Evolutionary conservation across 2,797 vertebrate species (phyloP).

Genomic region (Coilia nasus): DNA sequence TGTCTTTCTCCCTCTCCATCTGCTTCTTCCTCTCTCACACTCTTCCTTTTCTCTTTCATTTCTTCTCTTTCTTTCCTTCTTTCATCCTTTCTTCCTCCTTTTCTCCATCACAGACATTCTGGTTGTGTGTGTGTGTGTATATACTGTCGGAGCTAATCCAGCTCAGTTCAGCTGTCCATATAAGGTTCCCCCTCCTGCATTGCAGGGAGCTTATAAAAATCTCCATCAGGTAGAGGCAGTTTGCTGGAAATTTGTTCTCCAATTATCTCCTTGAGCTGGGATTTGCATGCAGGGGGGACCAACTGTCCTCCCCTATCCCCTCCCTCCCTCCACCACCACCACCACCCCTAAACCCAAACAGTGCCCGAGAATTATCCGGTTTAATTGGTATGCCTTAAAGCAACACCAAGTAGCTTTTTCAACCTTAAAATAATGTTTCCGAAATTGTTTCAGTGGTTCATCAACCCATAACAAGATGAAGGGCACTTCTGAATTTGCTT

Average conservation of each 20-base stretch:
- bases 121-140: neutral
- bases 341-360: conserved; percentile 2
- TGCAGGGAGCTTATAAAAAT: conserved; percentile 63
- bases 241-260: conserved; percentile 67
- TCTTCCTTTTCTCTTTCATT: no score
- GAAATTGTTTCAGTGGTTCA: no score
- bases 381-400: neutral
- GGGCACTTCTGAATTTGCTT: no score
- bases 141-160: conserved; percentile 45
- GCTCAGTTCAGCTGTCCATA: conserved; percentile 54
- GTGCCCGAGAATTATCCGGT: neutral
- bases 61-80: no score
- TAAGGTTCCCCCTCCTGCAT: conserved; percentile 46
- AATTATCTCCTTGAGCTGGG: conserved; percentile 64
- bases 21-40: no score
- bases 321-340: neutral
- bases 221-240: conserved; percentile 70
- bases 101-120: conserved; percentile 33
- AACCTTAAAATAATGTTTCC: no score
- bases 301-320: conserved; percentile 43
- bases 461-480: no score
- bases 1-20: no score
- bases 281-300: conserved; percentile 51
- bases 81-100: neutral
- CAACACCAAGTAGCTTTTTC: no score